phyloP scores from a whole-genome alignment of 53 echinoderm and acorn worm species.

The Zoroaster sp. region DNA sequence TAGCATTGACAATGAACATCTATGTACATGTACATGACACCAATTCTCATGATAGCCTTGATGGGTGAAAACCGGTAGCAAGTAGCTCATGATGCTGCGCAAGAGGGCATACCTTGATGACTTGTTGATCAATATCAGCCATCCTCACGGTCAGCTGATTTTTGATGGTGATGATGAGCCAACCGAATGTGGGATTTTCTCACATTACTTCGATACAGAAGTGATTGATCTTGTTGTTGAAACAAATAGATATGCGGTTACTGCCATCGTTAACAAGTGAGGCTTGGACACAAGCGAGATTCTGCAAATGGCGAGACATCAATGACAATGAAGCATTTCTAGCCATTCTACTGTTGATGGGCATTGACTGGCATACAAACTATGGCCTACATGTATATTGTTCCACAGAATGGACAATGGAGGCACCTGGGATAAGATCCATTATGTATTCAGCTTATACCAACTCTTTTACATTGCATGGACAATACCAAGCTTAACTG shows the following conservation, averaged over 20 bases:
- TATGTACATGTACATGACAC: no score
- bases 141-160: constrained; percentile 15
- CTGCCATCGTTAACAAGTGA: no score
- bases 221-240: no score
- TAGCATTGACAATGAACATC: no score
- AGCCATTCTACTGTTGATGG: not conserved
- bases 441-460: not conserved
- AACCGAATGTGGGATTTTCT: no score
- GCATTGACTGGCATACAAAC: not conserved
- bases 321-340: not conserved
- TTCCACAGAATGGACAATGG: constrained; percentile 19
- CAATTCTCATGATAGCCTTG: no score
- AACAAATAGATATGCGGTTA: no score
- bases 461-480: not conserved
- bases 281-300: not conserved
- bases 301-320: not conserved
- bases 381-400: constrained; percentile 1
- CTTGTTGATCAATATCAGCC: constrained; percentile 10
- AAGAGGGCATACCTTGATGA: not conserved
- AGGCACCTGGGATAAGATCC: not conserved
- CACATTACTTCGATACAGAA: no score
- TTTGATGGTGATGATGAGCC: no score
- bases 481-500: not conserved
- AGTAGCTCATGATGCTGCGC: no score
- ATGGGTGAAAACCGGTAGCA: no score